Evolutionary conservation across 2,113 vertebrate species (phyloP).

Genomic region (Danionella cerebrum): DNA sequence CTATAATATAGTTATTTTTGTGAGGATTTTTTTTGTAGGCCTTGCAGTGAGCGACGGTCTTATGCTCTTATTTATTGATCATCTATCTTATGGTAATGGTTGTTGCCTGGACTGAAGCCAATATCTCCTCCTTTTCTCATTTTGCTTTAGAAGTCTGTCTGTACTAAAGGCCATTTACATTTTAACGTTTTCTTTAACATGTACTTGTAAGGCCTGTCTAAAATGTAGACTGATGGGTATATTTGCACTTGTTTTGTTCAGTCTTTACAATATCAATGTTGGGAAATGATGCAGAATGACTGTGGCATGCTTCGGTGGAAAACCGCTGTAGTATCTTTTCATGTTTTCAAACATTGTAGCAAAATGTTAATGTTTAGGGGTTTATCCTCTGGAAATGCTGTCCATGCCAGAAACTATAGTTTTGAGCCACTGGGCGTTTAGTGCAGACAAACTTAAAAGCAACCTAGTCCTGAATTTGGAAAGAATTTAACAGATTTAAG

Average conservation of each 20-base stretch:
- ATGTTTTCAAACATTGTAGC: not conserved
- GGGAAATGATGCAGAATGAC: not conserved
- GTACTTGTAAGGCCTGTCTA: conserved; percentile 67
- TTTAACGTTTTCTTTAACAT: conserved; percentile 14
- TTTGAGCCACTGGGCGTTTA: conserved; percentile 10
- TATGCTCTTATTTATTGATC: not conserved
- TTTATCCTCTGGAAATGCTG: not conserved
- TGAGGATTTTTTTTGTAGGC: not conserved
- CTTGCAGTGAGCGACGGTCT: not conserved
- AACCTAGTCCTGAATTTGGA: not conserved
- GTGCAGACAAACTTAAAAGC: conserved; percentile 16
- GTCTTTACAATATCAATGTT: not conserved
- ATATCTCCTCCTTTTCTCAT: conserved; percentile 6
- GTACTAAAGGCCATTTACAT: conserved; percentile 53
- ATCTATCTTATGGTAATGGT: not conserved
- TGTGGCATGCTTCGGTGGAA: not conserved
- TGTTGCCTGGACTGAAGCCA: conserved; percentile 37
- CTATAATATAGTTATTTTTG: too few species aligned
- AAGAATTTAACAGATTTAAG: not conserved
- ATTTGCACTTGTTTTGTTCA: conserved; percentile 27
- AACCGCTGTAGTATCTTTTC: not conserved
- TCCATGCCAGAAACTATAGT: not conserved
- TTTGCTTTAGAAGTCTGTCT: conserved; percentile 48
- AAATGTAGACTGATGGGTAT: conserved; percentile 57
- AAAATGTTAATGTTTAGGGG: not conserved